phyloP scores from a whole-genome alignment of 2,888 invertebrate genomes.

The Ormyrus rosae region DNA sequence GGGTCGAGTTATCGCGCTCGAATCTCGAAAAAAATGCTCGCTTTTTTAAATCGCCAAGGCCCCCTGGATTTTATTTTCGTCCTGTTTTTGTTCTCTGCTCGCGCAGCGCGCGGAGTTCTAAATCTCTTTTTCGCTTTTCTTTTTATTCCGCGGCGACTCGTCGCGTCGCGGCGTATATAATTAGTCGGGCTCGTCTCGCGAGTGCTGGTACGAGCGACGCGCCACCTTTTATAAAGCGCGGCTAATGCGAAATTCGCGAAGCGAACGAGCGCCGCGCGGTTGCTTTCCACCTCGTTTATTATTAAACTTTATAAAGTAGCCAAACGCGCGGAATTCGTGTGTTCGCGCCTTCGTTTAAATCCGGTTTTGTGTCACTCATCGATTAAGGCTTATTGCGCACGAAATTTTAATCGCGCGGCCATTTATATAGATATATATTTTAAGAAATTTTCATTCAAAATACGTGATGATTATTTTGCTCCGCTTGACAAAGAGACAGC shows the following conservation, averaged over 20 bases:
- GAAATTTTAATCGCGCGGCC: neutral
- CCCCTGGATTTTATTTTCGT: too few species aligned
- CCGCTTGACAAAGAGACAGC: too few species aligned
- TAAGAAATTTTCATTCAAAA: slow-evolving; percentile 5
- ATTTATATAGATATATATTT: too few species aligned
- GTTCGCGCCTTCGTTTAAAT: neutral
- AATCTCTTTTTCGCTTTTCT: slow-evolving; percentile 12
- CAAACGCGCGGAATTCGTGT: neutral
- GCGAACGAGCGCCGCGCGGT: too few species aligned
- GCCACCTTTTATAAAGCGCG: too few species aligned
- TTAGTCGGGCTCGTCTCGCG: slow-evolving; percentile 1
- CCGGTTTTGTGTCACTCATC: slow-evolving; percentile 14
- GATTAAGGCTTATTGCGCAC: slow-evolving; percentile 7
- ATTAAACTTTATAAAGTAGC: slow-evolving; percentile 4
- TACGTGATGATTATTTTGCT: neutral
- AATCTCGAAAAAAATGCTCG: too few species aligned
- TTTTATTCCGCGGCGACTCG: slow-evolving; percentile 2
- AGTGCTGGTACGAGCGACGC: too few species aligned
- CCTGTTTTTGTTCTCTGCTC: too few species aligned
- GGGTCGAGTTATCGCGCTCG: too few species aligned
- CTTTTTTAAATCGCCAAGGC: too few species aligned
- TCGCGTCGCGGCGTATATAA: neutral
- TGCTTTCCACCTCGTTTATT: slow-evolving; percentile 8
- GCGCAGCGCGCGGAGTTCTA: neutral
- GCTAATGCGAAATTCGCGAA: too few species aligned